phyloP scores from a whole-genome alignment of 2,888 invertebrate species.

The Caenorhabditis imperialis region DNA sequence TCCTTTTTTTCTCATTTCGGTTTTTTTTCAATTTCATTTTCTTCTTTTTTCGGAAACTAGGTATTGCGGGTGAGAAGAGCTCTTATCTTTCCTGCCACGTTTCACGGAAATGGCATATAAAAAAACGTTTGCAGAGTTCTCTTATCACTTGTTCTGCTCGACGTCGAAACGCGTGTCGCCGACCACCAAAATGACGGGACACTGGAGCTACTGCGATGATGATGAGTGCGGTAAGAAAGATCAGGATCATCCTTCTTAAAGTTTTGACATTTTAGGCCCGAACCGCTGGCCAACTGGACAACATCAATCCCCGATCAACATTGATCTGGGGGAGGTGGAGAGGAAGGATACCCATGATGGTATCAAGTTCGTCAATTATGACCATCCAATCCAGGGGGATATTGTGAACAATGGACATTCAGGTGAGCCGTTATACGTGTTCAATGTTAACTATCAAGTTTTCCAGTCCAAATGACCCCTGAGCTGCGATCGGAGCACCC shows the following conservation, averaged over 20 bases:
- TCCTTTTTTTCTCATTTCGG: conserved; percentile 1
- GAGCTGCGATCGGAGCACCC: conserved; percentile 66
- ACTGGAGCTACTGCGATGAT: conserved; percentile 75
- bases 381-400: conserved; percentile 68
- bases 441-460: background rate
- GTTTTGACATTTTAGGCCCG: conserved; percentile 50
- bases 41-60: no score
- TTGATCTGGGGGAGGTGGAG: conserved; percentile 64
- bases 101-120: conserved; percentile 6
- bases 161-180: conserved; percentile 43
- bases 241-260: background rate
- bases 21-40: background rate
- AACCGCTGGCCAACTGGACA: conserved; percentile 65
- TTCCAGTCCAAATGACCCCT: conserved; percentile 74
- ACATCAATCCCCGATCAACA: conserved; percentile 75
- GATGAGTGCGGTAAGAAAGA: conserved; percentile 63
- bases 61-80: no score
- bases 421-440: conserved; percentile 42
- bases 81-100: no score
- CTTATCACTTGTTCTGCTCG: conserved; percentile 51
- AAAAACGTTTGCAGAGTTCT: conserved; percentile 24
- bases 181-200: conserved; percentile 54
- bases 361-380: conserved; percentile 75
- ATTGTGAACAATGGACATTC: conserved; percentile 76
- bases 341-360: conserved; percentile 62